Percentiles rank a stretch among this genome's conserved stretches.
Conservation (phyloP, 2,113 vertebrate species). For the Siniperca chuatsi region DNA sequence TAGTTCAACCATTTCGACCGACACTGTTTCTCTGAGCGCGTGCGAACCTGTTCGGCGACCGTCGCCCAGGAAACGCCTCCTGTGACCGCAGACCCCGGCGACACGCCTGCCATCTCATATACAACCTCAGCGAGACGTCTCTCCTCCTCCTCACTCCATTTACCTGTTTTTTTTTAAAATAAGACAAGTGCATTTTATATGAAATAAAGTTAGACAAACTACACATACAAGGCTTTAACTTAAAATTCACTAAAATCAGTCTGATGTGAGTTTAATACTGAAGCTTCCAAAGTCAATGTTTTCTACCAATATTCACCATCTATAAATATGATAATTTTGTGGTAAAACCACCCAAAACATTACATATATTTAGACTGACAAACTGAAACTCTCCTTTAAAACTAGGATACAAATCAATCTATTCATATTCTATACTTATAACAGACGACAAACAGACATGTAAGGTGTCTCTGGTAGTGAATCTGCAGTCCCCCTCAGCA, state of each 20-base stretch:
- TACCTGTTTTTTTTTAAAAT: slow-evolving; percentile 82
- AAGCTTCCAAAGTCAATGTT: too few species aligned
- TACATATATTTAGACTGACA: too few species aligned
- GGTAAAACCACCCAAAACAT: too few species aligned
- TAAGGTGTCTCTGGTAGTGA: too few species aligned
- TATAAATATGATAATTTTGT: too few species aligned
- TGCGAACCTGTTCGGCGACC: slow-evolving; percentile 94
- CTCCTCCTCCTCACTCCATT: slow-evolving; percentile 99
- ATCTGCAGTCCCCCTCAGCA: too few species aligned
- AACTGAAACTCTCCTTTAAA: too few species aligned
- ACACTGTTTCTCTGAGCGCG: slow-evolving; percentile 98
- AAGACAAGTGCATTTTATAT: background rate
- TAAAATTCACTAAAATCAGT: background rate
- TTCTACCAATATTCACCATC: too few species aligned
- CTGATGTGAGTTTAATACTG: too few species aligned
- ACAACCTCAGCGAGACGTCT: slow-evolving; percentile 94
- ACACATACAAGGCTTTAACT: background rate
- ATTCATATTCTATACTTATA: too few species aligned
- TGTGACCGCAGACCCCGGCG: slow-evolving; percentile 94
- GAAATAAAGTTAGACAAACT: background rate
- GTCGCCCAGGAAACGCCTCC: slow-evolving; percentile 98
- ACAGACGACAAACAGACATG: too few species aligned
- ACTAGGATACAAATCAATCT: too few species aligned
- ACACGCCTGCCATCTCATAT: slow-evolving; percentile 94
- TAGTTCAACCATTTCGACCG: slow-evolving; percentile 99